Conservation (phyloP, 2,797 vertebrate genomes). For the Pangasius krempfi region DNA sequence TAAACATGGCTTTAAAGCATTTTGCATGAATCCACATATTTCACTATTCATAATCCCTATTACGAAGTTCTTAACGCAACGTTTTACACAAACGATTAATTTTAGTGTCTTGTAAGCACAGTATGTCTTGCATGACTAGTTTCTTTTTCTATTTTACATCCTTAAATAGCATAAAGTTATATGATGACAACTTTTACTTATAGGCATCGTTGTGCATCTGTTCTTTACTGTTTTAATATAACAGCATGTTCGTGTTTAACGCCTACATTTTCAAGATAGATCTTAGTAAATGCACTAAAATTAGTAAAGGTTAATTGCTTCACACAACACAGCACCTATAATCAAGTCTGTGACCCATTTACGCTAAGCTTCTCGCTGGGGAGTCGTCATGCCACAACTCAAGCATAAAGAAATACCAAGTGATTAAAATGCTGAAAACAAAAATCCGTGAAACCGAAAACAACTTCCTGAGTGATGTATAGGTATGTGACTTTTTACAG, state of each 20-base stretch:
- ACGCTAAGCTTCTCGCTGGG: neutral
- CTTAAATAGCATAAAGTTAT: neutral
- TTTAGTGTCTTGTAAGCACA: neutral
- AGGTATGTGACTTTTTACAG: constrained; percentile 24
- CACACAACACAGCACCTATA: neutral
- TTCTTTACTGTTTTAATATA: neutral
- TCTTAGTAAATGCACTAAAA: neutral
- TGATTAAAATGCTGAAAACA: constrained; percentile 26
- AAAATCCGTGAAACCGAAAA: constrained; percentile 3
- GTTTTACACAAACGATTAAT: neutral
- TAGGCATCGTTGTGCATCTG: neutral
- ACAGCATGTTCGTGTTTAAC: neutral
- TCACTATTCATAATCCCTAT: too few species aligned
- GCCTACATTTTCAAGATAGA: neutral
- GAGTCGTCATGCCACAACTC: neutral
- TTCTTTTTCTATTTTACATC: neutral
- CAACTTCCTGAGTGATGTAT: constrained; percentile 3
- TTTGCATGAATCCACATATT: neutral
- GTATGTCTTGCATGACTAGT: neutral
- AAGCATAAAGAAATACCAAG: constrained; percentile 10
- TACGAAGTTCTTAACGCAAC: neutral
- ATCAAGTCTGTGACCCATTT: neutral
- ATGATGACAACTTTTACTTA: neutral
- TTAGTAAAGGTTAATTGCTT: neutral
- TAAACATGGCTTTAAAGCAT: neutral